These are phyloP conservation scores for Poeciliopsis turneri DNA, from an alignment of 2,797 vertebrate species.

Conservation along the genomic window DNA sequence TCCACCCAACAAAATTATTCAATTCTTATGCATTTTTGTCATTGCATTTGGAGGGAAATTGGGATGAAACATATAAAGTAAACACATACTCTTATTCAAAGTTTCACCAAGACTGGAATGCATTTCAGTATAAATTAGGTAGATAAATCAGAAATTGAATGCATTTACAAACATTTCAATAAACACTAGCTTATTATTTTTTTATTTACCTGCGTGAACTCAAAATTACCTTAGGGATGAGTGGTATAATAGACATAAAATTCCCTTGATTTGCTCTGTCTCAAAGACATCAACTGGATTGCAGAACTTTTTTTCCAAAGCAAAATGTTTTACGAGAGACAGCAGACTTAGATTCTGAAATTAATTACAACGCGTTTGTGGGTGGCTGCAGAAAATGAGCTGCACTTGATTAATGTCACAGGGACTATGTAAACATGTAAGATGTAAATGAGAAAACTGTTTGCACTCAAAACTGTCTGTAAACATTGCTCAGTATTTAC, in stretches of 20 bases:
- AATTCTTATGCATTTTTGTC: background rate
- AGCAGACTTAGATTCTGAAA: conserved; percentile 4
- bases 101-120: background rate
- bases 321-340: conserved; percentile 9
- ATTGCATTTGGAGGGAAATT: background rate
- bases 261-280: background rate
- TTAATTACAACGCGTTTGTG: conserved; percentile 13
- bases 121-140: background rate
- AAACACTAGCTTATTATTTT: background rate
- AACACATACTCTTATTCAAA: background rate
- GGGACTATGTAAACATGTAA: conserved; percentile 10
- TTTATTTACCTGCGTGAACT: background rate
- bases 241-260: background rate
- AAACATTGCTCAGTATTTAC: conserved; percentile 19
- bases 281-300: background rate
- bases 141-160: background rate
- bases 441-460: conserved; percentile 16
- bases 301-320: background rate
- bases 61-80: no score
- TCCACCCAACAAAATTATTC: background rate
- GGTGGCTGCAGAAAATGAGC: conserved; percentile 18
- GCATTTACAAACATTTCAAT: background rate
- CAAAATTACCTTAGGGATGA: background rate
- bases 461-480: conserved; percentile 9
- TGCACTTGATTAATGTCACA: conserved; percentile 27